These are phyloP conservation scores for Diadegma fenestrale DNA, from an alignment of 2,888 invertebrate species.

Conservation along the genomic window DNA sequence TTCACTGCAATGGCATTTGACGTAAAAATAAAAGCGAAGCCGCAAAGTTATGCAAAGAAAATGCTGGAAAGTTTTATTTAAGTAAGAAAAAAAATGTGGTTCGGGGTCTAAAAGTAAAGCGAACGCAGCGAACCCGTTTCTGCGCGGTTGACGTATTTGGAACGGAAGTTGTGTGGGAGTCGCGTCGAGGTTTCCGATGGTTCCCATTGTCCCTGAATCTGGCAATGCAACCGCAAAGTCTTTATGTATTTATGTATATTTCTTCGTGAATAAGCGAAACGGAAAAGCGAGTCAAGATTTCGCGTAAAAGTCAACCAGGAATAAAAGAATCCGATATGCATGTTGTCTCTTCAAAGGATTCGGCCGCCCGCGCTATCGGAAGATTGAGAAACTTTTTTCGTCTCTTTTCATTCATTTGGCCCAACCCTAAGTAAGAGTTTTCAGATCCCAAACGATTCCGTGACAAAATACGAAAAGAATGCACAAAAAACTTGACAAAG, in stretches of 20 bases:
- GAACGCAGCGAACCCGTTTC: conserved; percentile 14
- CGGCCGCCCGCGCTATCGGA: not conserved
- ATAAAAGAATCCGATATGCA: conserved; percentile 35
- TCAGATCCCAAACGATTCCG: not conserved
- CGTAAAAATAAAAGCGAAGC: not conserved
- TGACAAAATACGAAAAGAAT: not conserved
- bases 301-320: not conserved
- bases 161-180: conserved; percentile 52
- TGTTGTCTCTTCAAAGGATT: conserved; percentile 24
- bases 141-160: conserved; percentile 28
- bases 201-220: conserved; percentile 50
- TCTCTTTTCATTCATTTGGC: not conserved
- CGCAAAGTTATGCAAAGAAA: not conserved
- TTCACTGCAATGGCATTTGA: no score
- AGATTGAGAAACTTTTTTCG: conserved; percentile 52
- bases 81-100: not conserved
- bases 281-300: conserved; percentile 43
- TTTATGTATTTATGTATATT: conserved; percentile 10
- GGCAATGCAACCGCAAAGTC: conserved; percentile 34
- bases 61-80: not conserved
- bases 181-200: conserved; percentile 51
- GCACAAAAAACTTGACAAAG: not conserved
- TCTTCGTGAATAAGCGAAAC: conserved; percentile 16
- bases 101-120: conserved; percentile 9
- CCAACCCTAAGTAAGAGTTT: not conserved